Percentiles rank a stretch among this genome's conserved stretches.
phyloP scores from a whole-genome alignment of 2,888 invertebrate species.

The Arge pagana region DNA sequence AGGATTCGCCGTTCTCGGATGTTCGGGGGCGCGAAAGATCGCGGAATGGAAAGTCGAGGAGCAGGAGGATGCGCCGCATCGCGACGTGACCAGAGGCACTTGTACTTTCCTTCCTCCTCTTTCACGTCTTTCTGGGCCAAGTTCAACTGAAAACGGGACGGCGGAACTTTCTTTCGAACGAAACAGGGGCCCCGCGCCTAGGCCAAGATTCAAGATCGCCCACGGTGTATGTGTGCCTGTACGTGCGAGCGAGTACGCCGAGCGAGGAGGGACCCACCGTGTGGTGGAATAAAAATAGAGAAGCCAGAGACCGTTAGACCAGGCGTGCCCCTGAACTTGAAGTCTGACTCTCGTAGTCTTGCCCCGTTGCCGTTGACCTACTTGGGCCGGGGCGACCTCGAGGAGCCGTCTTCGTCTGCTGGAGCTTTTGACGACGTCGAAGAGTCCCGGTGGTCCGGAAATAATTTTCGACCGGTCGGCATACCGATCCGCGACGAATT shows the following conservation, averaged over 20 bases:
- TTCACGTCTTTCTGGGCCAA: conserved; percentile 38
- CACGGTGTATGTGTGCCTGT: conserved; percentile 15
- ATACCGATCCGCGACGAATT: no score
- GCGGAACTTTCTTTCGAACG: conserved; percentile 23
- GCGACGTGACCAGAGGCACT: conserved; percentile 31
- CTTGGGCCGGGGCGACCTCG: conserved; percentile 33
- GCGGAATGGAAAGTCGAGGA: conserved; percentile 3
- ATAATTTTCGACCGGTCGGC: no score
- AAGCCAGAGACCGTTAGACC: conserved; percentile 18
- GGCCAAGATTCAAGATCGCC: conserved; percentile 32
- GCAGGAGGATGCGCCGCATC: neutral
- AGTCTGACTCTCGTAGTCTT: conserved; percentile 39
- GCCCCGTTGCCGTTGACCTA: conserved; percentile 49
- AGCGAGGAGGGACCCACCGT: conserved; percentile 10
- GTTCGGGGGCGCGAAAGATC: neutral
- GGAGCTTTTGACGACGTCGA: conserved; percentile 11
- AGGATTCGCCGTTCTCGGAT: neutral
- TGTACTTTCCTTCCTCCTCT: conserved; percentile 44
- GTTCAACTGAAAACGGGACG: conserved; percentile 38
- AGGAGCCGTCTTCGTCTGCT: neutral
- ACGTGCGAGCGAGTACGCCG: conserved; percentile 8
- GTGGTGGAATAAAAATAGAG: conserved; percentile 20
- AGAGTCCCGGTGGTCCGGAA: no score
- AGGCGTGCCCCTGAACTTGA: conserved; percentile 55
- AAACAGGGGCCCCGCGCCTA: conserved; percentile 25